Conservation (phyloP, 2,113 vertebrate species). For the Sciurus niger region DNA sequence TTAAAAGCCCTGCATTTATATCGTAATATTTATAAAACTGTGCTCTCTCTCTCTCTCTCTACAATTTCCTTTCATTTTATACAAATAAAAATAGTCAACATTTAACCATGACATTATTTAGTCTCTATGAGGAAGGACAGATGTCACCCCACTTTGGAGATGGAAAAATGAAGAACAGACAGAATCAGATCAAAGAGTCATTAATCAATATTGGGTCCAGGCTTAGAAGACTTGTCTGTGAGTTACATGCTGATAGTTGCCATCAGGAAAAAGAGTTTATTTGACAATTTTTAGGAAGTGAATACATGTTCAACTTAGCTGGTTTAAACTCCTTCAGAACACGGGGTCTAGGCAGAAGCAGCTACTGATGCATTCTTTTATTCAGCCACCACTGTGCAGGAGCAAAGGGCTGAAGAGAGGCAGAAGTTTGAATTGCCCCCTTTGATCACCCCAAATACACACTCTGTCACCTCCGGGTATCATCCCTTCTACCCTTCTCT, state of each 20-base stretch:
- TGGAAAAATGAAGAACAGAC: neutral
- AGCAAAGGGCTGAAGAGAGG: no score
- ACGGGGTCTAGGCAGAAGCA: neutral
- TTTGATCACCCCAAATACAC: neutral
- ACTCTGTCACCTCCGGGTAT: fast-evolving
- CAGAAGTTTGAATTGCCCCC: no score
- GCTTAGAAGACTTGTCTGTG: neutral
- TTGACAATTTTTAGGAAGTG: neutral
- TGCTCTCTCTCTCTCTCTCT: no score
- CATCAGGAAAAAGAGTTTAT: neutral
- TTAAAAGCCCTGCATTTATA: neutral
- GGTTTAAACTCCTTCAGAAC: neutral
- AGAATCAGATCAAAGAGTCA: neutral
- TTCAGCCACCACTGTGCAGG: fast-evolving
- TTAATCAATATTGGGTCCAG: no score
- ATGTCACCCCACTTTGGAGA: neutral
- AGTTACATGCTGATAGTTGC: neutral
- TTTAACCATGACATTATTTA: neutral
- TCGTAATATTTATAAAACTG: neutral
- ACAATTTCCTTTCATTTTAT: neutral
- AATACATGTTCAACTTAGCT: neutral
- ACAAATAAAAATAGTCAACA: neutral
- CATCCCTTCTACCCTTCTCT: neutral
- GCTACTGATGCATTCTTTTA: neutral
- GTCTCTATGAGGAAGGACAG: neutral